These are phyloP conservation scores for Proterorhinus semilunaris DNA, from an alignment of 2,113 vertebrate genomes.

Conservation along the genomic window DNA sequence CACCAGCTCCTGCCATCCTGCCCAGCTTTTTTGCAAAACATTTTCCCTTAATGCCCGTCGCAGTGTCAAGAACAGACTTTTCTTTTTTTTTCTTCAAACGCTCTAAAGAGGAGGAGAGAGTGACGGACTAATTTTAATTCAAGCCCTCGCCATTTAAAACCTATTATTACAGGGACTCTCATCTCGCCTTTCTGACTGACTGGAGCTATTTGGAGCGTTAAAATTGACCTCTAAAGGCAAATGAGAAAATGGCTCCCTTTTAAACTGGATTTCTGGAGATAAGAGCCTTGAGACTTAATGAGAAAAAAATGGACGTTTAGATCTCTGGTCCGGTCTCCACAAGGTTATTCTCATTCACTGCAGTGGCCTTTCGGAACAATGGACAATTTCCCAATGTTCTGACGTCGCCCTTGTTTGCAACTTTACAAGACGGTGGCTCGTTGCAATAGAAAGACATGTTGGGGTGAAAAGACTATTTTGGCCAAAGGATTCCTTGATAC, in stretches of 20 bases:
- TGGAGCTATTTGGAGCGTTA: slow-evolving; percentile 68
- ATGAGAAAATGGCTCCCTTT: slow-evolving; percentile 74
- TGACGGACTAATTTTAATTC: not conserved
- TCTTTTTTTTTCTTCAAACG: slow-evolving; percentile 2
- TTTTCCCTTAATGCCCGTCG: too few relatives aligned
- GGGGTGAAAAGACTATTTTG: slow-evolving; percentile 17
- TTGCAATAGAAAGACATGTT: slow-evolving; percentile 64
- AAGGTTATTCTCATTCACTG: slow-evolving; percentile 58
- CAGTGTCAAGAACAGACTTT: too few relatives aligned
- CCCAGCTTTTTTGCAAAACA: too few relatives aligned
- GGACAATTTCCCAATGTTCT: slow-evolving; percentile 31
- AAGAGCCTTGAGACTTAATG: slow-evolving; percentile 68
- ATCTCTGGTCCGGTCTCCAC: slow-evolving; percentile 65
- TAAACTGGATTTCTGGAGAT: slow-evolving; percentile 76
- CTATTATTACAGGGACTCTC: slow-evolving; percentile 57
- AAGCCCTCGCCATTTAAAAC: slow-evolving; percentile 16
- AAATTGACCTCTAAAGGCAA: slow-evolving; percentile 74
- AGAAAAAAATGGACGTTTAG: slow-evolving; percentile 65
- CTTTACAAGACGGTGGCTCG: slow-evolving; percentile 56
- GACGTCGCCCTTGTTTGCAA: slow-evolving; percentile 38
- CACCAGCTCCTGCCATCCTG: too few relatives aligned
- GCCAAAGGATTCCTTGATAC: not conserved
- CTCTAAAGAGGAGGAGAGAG: not conserved
- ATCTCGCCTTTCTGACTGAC: slow-evolving; percentile 57
- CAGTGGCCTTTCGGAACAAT: slow-evolving; percentile 47